Conservation (phyloP, 2,113 vertebrate species). For the Tenrec ecaudatus region DNA sequence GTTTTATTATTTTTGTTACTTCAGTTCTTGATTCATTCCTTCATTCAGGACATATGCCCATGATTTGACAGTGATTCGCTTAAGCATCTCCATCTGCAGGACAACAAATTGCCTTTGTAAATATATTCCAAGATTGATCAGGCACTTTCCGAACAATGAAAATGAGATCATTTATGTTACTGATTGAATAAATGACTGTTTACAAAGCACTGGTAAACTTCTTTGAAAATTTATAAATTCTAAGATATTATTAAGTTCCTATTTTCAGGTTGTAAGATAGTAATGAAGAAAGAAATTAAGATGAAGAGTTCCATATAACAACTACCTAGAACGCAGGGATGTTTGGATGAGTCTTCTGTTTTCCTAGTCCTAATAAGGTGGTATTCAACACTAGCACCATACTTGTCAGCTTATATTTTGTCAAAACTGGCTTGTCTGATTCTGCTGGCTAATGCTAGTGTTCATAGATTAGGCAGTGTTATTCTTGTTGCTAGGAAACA, state of each 20-base stretch:
- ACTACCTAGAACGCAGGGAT: not conserved
- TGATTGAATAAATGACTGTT: not conserved
- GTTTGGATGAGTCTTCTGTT: conserved; percentile 13
- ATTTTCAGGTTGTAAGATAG: conserved; percentile 33
- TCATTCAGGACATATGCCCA: not conserved
- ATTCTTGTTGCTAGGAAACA: conserved; percentile 50
- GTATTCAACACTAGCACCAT: not conserved
- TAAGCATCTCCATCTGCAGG: conserved; percentile 25
- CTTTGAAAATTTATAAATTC: conserved; percentile 44
- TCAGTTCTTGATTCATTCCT: conserved; percentile 17
- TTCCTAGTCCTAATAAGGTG: conserved; percentile 41
- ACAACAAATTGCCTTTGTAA: not conserved
- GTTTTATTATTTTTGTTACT: conserved; percentile 49
- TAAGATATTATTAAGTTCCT: conserved; percentile 40
- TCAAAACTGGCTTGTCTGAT: conserved; percentile 52
- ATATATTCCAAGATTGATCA: not conserved
- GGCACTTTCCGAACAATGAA: not conserved
- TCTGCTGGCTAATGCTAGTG: conserved; percentile 30
- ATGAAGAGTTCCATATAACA: not conserved
- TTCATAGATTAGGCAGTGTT: conserved; percentile 61
- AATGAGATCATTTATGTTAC: conserved; percentile 38
- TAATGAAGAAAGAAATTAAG: conserved; percentile 2
- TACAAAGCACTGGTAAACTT: conserved; percentile 34
- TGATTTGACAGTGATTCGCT: conserved; percentile 1
- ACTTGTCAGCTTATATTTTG: conserved; percentile 51